These are phyloP conservation scores for Trypoxylus dichotomus DNA, from an alignment of 1,140 invertebrate species.

Conservation along the genomic window DNA sequence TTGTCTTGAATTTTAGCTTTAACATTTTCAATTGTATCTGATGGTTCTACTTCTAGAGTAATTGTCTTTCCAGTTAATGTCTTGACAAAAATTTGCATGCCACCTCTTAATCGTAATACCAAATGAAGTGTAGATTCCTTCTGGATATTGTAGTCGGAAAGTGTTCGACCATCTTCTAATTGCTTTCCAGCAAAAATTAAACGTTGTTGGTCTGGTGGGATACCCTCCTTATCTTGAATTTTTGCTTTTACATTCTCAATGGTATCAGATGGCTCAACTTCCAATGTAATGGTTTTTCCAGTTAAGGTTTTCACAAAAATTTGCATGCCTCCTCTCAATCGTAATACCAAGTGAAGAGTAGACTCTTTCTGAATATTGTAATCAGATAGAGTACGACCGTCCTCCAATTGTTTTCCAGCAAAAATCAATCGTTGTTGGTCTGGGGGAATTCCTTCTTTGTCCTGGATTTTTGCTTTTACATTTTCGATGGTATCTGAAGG, in stretches of 20 bases:
- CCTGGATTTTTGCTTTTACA: conserved; percentile 76
- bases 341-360: conserved; percentile 71
- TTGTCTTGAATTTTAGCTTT: too few relatives aligned
- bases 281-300: conserved; percentile 76
- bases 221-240: conserved; percentile 80
- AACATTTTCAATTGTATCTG: too few relatives aligned
- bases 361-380: conserved; percentile 78
- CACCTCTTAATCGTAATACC: conserved; percentile 63
- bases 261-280: conserved; percentile 57
- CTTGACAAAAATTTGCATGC: conserved; percentile 73
- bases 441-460: conserved; percentile 73
- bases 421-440: conserved; percentile 75
- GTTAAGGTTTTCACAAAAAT: conserved; percentile 78
- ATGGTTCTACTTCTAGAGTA: too few relatives aligned
- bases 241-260: conserved; percentile 71
- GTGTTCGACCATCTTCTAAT: conserved; percentile 67
- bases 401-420: conserved; percentile 80
- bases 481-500: conserved; percentile 77
- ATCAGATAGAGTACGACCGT: conserved; percentile 74
- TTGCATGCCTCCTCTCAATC: conserved; percentile 67
- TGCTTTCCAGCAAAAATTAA: conserved; percentile 76
- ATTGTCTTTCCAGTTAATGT: conserved; percentile 67
- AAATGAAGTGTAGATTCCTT: conserved; percentile 77
- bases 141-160: conserved; percentile 71
- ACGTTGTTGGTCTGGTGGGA: conserved; percentile 73